Evolutionary conservation across 2,888 invertebrate genomes (phyloP).

Genomic region (Pterostichus madidus): DNA sequence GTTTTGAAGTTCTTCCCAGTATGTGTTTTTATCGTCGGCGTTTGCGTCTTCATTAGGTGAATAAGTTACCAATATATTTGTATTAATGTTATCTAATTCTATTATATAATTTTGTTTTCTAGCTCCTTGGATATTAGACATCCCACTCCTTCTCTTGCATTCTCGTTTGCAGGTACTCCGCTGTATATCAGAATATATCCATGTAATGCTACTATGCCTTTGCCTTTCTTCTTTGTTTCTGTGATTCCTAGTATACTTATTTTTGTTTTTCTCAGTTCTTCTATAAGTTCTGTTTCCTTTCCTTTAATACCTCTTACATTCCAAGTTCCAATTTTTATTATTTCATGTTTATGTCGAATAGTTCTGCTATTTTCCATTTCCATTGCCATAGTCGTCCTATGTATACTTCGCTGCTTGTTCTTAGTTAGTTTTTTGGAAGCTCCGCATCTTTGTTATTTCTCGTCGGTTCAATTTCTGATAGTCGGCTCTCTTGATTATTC

Average conservation of each 20-base stretch:
- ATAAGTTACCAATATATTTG: constrained; percentile 3
- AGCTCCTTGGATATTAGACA: neutral
- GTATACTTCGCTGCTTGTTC: neutral
- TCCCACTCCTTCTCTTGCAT: constrained; percentile 27
- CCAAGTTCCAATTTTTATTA: too few species aligned
- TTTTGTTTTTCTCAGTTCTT: neutral
- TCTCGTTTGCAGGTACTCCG: neutral
- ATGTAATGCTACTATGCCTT: neutral
- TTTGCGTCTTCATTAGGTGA: neutral
- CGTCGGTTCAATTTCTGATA: too few species aligned
- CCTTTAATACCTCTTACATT: too few species aligned
- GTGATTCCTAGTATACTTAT: constrained; percentile 5
- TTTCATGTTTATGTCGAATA: too few species aligned
- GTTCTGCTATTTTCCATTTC: neutral
- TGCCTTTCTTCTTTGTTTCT: neutral
- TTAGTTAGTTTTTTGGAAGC: constrained; percentile 10
- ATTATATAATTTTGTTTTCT: neutral
- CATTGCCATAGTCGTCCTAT: neutral
- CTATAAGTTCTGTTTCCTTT: neutral
- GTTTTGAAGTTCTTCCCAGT: neutral
- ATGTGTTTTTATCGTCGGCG: neutral
- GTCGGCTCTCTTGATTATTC: too few species aligned
- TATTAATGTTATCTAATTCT: neutral
- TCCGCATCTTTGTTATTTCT: neutral
- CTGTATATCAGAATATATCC: constrained; percentile 1